These are phyloP conservation scores for Agonum fuliginosum DNA, from an alignment of 2,888 invertebrate species.

Conservation along the genomic window DNA sequence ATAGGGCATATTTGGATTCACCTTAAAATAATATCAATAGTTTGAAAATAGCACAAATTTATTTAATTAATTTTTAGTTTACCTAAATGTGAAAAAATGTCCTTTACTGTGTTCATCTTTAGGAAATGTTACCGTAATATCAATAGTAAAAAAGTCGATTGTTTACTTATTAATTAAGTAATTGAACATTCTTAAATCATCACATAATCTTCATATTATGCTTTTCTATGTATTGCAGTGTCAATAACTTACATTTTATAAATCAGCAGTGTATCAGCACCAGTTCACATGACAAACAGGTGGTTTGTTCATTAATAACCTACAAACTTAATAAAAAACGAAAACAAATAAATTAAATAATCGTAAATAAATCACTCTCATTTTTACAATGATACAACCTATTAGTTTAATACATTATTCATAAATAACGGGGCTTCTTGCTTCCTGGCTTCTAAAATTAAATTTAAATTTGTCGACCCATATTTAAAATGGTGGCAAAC, in stretches of 20 bases:
- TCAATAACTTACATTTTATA: neutral
- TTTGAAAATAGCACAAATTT: conserved; percentile 7
- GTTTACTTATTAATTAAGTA: conserved; percentile 12
- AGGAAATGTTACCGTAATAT: neutral
- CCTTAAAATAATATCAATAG: conserved; percentile 47
- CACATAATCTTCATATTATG: neutral
- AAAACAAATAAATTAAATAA: conserved; percentile 1
- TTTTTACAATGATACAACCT: neutral
- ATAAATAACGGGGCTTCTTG: neutral
- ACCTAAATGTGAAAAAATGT: conserved; percentile 24
- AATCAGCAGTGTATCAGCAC: conserved; percentile 12
- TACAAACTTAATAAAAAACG: neutral
- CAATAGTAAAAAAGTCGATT: neutral
- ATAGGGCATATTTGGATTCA: conserved; percentile 42
- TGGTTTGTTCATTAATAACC: conserved; percentile 9
- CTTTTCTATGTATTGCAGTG: neutral
- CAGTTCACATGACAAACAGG: conserved; percentile 15
- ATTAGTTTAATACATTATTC: neutral
- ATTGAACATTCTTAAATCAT: neutral
- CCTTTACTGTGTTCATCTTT: neutral
- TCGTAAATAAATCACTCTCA: neutral
- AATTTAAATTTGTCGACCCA: neutral
- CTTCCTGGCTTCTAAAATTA: too few species aligned
- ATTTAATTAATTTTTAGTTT: conserved; percentile 11
- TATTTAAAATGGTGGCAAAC: too few species aligned